These are phyloP conservation scores for Paraplagusia blochii DNA, from an alignment of 2,113 vertebrate genomes.

Conservation along the genomic window DNA sequence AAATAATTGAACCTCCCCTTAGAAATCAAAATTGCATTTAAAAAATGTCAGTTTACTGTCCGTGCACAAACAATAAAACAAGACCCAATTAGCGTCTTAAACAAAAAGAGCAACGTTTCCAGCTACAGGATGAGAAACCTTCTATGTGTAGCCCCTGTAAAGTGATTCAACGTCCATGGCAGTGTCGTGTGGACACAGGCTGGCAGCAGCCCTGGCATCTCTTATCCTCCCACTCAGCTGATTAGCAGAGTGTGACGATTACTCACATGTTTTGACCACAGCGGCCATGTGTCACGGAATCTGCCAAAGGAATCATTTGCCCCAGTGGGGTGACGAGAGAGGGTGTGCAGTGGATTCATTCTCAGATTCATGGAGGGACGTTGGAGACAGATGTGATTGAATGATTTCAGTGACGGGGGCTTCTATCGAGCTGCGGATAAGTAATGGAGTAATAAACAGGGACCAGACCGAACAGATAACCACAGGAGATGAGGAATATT, in stretches of 20 bases:
- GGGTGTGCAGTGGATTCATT: neutral
- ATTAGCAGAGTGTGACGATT: conserved; percentile 38
- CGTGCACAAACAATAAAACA: too few species aligned
- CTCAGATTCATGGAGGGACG: neutral
- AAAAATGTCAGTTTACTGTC: too few species aligned
- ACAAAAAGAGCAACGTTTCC: too few species aligned
- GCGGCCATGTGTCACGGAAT: conserved; percentile 10
- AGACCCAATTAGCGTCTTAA: too few species aligned
- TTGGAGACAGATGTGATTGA: too few species aligned
- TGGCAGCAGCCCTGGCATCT: conserved; percentile 23
- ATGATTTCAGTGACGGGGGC: conserved; percentile 16
- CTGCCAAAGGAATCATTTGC: conserved; percentile 36
- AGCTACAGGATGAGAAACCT: neutral
- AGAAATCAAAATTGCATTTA: too few species aligned
- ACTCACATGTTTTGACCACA: conserved; percentile 25
- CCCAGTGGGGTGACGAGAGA: conserved; percentile 25
- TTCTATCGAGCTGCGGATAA: conserved; percentile 8
- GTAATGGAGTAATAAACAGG: conserved; percentile 5
- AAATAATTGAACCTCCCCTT: too few species aligned
- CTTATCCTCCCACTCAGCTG: conserved; percentile 19
- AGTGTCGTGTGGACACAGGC: conserved; percentile 8
- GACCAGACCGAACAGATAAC: too few species aligned
- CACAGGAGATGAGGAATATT: too few species aligned
- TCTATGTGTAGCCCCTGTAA: conserved; percentile 1
- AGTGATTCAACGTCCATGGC: conserved; percentile 17